phyloP scores from a whole-genome alignment of 2,113 vertebrate species.

The Orientallactaga bullata region DNA sequence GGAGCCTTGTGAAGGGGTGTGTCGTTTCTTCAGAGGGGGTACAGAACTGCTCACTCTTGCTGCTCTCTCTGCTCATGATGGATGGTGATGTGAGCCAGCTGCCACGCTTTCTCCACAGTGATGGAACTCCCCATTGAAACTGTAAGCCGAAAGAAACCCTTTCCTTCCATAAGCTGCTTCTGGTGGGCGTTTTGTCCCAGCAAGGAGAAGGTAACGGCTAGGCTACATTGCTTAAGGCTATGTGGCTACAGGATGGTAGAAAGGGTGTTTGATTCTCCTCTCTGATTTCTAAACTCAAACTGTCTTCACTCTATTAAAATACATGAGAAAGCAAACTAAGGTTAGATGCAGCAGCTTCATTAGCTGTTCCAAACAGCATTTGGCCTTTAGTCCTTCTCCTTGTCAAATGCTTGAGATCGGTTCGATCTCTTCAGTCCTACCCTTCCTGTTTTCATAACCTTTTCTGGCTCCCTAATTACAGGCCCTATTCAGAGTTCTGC shows the following conservation, averaged over 20 bases:
- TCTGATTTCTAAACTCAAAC: background rate
- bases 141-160: too few species aligned
- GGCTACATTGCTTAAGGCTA: background rate
- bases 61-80: too few species aligned
- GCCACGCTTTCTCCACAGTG: too few species aligned
- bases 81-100: too few species aligned
- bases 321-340: background rate
- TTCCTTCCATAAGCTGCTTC: too few species aligned
- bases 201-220: too few species aligned
- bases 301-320: background rate
- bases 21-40: too few species aligned
- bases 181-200: too few species aligned
- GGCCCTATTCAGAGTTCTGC: background rate
- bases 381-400: background rate
- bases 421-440: too few species aligned
- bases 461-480: background rate
- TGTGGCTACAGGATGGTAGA: background rate
- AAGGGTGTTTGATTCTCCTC: background rate
- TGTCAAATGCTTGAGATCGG: background rate
- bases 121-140: too few species aligned
- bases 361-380: background rate
- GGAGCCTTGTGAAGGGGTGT: too few species aligned
- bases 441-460: background rate
- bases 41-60: too few species aligned
- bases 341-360: background rate